phyloP scores from a whole-genome alignment of 2,113 vertebrate species.

The Bubo blakistoni region DNA sequence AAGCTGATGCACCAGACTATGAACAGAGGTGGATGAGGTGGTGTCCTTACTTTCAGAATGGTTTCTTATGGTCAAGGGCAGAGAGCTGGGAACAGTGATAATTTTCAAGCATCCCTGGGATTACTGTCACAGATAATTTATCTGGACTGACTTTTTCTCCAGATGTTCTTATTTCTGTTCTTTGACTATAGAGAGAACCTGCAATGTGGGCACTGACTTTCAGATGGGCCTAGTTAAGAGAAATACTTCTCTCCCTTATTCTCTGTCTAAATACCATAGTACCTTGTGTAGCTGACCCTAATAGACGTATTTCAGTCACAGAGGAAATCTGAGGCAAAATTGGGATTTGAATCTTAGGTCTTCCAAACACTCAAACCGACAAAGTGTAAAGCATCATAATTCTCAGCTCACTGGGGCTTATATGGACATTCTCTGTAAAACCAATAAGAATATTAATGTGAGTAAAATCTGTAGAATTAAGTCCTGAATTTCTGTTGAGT shows the following conservation, averaged over 20 bases:
- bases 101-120: background rate
- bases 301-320: background rate
- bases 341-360: background rate
- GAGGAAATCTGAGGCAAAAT: background rate
- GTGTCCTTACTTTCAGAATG: background rate
- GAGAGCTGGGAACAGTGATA: background rate
- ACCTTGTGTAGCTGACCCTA: background rate
- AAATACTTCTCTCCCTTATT: background rate
- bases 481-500: background rate
- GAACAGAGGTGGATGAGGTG: background rate
- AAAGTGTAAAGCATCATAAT: background rate
- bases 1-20: background rate
- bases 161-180: background rate
- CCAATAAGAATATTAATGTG: background rate
- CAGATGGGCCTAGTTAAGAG: background rate
- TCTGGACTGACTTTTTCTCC: background rate
- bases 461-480: background rate
- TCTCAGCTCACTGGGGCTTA: background rate
- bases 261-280: background rate
- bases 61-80: background rate
- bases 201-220: background rate
- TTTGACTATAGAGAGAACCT: background rate
- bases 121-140: background rate
- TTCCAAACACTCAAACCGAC: background rate
- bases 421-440: background rate